Percentiles rank a stretch among this genome's conserved stretches.
Evolutionary conservation across 2,113 vertebrate species (phyloP).

Genomic region (Phalacrocorax aristotelis): DNA sequence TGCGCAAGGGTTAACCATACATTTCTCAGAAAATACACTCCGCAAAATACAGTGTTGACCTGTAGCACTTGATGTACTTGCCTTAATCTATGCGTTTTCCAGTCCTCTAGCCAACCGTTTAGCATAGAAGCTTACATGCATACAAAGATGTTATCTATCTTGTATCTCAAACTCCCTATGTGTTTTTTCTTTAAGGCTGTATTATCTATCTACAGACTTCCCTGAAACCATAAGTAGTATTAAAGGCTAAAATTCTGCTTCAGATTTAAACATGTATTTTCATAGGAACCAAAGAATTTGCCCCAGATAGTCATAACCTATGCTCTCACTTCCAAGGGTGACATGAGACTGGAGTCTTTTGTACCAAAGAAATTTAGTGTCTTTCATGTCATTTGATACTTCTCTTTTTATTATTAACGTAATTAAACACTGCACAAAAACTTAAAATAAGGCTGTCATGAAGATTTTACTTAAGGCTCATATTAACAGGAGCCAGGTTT

Average conservation of each 20-base stretch:
- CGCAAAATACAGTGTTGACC: background rate
- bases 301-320: background rate
- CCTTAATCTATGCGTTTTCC: background rate
- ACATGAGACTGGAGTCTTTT: background rate
- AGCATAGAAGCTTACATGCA: background rate
- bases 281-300: background rate
- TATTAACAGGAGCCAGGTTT: background rate
- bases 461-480: background rate
- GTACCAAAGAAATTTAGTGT: background rate
- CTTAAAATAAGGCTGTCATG: background rate
- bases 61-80: background rate
- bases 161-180: background rate
- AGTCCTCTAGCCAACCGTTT: background rate
- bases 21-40: background rate
- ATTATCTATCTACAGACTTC: background rate
- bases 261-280: background rate
- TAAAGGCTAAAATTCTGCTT: background rate
- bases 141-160: background rate
- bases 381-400: background rate
- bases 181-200: background rate
- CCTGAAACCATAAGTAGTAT: background rate
- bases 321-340: background rate
- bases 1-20: background rate
- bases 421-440: background rate
- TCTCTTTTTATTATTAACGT: background rate